Percentiles rank a stretch among this genome's conserved stretches.
phyloP scores from a whole-genome alignment of 1,140 invertebrate genomes.

The Brachionus manjavacas region DNA sequence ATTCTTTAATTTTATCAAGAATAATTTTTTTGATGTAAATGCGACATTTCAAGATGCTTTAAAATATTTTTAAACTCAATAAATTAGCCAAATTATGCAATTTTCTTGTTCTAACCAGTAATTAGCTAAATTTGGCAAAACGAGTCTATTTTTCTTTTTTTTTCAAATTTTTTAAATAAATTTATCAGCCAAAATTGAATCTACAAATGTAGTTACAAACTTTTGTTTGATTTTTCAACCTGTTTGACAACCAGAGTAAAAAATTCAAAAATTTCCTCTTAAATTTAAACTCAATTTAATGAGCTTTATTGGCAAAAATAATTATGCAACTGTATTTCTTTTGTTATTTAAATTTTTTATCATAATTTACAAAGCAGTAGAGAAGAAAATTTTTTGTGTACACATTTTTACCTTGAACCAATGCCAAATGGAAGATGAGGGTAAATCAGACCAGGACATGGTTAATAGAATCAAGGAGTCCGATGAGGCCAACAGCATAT shows the following conservation, averaged over 20 bases:
- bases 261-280: background rate
- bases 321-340: background rate
- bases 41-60: no score
- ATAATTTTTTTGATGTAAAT: no score
- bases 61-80: no score
- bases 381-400: background rate
- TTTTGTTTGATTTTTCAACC: background rate
- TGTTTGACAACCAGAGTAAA: background rate
- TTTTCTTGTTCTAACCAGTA: no score
- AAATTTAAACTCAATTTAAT: background rate
- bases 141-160: no score
- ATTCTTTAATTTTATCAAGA: no score
- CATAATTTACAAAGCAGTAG: background rate
- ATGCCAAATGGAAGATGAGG: background rate
- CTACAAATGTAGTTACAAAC: no score
- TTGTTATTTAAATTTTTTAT: constrained; percentile 2
- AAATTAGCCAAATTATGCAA: no score
- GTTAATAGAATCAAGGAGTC: background rate
- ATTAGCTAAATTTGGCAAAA: no score
- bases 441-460: background rate
- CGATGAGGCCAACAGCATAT: background rate
- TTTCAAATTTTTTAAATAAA: no score
- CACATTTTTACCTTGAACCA: background rate
- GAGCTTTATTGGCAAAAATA: background rate
- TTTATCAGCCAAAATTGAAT: no score